A percentile compares a stretch with the other conserved stretches of the same genome.
Evolutionary conservation across 2,888 invertebrate species (phyloP).

Genomic region (Stenodera caucasica): DNA sequence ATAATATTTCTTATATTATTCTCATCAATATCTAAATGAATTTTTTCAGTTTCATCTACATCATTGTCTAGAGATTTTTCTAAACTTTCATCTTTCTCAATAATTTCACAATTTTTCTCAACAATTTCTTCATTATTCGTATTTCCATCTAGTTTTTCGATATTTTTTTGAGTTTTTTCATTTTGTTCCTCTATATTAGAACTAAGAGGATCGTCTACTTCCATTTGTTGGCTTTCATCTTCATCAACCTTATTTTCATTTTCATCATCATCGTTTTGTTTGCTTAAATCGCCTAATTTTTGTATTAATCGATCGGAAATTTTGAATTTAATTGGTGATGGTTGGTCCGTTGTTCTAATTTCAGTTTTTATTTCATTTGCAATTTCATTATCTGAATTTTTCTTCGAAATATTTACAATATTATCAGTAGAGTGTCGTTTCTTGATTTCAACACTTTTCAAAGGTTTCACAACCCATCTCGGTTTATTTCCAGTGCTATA

Average conservation of each 20-base stretch:
- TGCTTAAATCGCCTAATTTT: conserved; percentile 40
- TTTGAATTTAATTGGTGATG: conserved; percentile 45
- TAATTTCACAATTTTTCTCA: background rate
- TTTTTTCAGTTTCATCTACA: conserved; percentile 9
- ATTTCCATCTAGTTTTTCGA: background rate
- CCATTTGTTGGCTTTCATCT: conserved; percentile 11
- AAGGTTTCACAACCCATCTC: conserved; percentile 15
- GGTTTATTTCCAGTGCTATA: conserved; percentile 12
- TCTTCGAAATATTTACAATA: conserved; percentile 2
- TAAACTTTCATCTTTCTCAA: background rate
- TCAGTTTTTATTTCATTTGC: conserved; percentile 8
- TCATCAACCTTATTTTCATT: conserved; percentile 12
- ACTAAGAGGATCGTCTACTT: background rate
- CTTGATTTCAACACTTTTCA: conserved; percentile 17
- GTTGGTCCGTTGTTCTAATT: conserved; percentile 4
- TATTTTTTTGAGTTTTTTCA: conserved; percentile 14
- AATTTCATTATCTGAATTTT: conserved; percentile 1
- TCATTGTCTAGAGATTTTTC: conserved; percentile 7
- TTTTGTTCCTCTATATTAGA: conserved; percentile 15
- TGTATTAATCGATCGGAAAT: conserved; percentile 51
- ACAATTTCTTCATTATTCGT: background rate
- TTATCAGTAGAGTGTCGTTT: conserved; percentile 20
- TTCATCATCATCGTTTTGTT: conserved; percentile 17
- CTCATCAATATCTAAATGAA: conserved; percentile 30
- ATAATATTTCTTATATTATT: conserved; percentile 41